Evolutionary conservation across 2,797 vertebrate genomes (phyloP), one percentile per base, ranked within the genome.

Genomic region (Austrolebias charrua): DNA sequence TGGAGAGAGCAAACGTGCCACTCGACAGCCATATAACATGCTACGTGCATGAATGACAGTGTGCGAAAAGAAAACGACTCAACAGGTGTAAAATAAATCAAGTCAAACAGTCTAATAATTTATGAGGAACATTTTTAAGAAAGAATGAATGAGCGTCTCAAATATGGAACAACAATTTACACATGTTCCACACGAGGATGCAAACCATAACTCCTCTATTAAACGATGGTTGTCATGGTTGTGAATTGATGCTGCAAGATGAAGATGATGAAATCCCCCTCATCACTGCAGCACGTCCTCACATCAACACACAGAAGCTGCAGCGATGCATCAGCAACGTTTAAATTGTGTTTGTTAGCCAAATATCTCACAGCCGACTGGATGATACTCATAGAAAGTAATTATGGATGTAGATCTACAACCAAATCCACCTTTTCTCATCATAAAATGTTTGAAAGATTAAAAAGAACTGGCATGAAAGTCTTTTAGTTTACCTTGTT

Each of bases 211-310:
- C 31, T 63, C 33, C 67, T 68, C 45, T 20, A 16, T 48, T 64
- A 48, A 12, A 29, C 19, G 8, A 52, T 35, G 59, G 38, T 48
- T 44, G 59, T 49, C 11, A 66, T 6, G 53, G 58, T 66, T 20
- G 24, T 29, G 61, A 51, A 42, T 51, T 28, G 9, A 47, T 49
- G 40, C 67, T 46, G 45, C 24, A 73, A 15, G 43, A 7, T 44
- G 15, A 44, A n/a, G 55, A 63, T n/a, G 24, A 20, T 47, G 56
- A 20, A 55, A 47, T 28, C 24, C 69, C 35, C 14, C 35, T n/a
- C 44, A 60, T 85, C 49, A 68, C 63, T 57, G 61, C 65, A 73
- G 53, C 69, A 79, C 59, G 52, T 68, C 35, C 33, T 85, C 57
- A 71, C 46, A 73, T 83, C 65, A 82, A 24, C 24, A 24, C 24